Conservation (phyloP, 2,888 invertebrate genomes). For the Congeria kusceri region DNA sequence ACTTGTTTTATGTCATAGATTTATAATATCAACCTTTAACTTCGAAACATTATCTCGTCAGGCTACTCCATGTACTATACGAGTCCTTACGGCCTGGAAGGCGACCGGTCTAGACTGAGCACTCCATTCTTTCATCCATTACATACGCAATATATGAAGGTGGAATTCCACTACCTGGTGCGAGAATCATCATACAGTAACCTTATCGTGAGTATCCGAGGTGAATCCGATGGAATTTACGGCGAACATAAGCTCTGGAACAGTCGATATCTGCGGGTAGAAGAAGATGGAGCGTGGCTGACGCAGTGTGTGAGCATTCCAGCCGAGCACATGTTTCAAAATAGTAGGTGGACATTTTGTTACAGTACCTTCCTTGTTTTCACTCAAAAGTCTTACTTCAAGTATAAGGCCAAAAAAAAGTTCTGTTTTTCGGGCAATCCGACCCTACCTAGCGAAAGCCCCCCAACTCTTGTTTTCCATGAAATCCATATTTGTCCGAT, state of each 20-base stretch:
- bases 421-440: too few relatives aligned
- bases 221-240: not conserved
- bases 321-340: not conserved
- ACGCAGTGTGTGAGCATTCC: constrained; percentile 5
- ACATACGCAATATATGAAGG: not conserved
- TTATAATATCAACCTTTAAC: too few relatives aligned
- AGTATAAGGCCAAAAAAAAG: too few relatives aligned
- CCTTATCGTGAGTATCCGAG: not conserved
- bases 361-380: not conserved
- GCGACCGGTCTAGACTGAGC: not conserved
- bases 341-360: constrained; percentile 1
- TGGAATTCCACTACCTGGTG: constrained; percentile 16
- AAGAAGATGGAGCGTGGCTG: constrained; percentile 8
- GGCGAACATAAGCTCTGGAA: not conserved
- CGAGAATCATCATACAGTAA: constrained; percentile 11
- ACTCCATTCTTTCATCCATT: not conserved
- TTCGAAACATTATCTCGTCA: too few relatives aligned
- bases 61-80: not conserved
- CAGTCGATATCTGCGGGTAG: constrained; percentile 6
- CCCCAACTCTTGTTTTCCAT: too few relatives aligned
- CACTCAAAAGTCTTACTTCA: too few relatives aligned
- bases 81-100: constrained; percentile 3
- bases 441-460: too few relatives aligned
- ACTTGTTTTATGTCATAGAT: too few relatives aligned
- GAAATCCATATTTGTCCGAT: too few relatives aligned